Base-by-base conservation (phyloP, 2,888 invertebrate species). In the Aspidiotus destructor region DNA sequence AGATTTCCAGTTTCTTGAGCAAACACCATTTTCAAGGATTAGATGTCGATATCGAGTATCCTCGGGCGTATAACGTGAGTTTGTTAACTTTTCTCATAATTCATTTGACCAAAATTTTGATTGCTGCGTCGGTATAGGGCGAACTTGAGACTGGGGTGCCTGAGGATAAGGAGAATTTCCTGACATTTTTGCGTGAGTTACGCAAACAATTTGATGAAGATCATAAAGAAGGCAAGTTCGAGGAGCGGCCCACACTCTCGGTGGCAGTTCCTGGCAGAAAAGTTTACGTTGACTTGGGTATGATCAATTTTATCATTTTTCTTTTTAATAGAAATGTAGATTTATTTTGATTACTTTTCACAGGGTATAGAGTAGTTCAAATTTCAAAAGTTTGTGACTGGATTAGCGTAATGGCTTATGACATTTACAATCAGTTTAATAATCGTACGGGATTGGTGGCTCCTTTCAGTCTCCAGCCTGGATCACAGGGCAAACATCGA, bases 371-470 rank as follows among this genome's bases (percentile, higher is more conserved):
- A 74, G 93, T 94, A 0, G 90, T 91, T 0, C 93, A 93, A 78
- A 91, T 94, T 72, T 87, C 92, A 7, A 93, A 94, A 79, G 93
- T 91, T 76, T 81, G 94, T 75, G 94, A 95, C 79, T 92, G 89
- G 76, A 91, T 94, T 76, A 93, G 93, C 77, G 88, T 94, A 9
- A 93, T 94, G 93, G 92, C 93, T 0, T 95, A 94, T 75, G 94
- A 94, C 77, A 93, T 94, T 83, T 93, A 93, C 75, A 93, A 93
- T 0, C 92, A 92, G 76, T 94, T 93, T 93, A 93, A 94, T 76
- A 83, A 92, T 70, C 89, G 89, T 72, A 92, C 94, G 2, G 93
- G 93, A 7, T 93, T 94, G 77, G 94, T 60, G 8, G 58, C 67
- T 40, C 67, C 67, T 52, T 67, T 67, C 44, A 41, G 44, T 16